A percentile compares a stretch with the other conserved stretches of the same genome.
Evolutionary conservation across 2,797 vertebrate species (phyloP).

Genomic region (Hoplostethus atlanticus): DNA sequence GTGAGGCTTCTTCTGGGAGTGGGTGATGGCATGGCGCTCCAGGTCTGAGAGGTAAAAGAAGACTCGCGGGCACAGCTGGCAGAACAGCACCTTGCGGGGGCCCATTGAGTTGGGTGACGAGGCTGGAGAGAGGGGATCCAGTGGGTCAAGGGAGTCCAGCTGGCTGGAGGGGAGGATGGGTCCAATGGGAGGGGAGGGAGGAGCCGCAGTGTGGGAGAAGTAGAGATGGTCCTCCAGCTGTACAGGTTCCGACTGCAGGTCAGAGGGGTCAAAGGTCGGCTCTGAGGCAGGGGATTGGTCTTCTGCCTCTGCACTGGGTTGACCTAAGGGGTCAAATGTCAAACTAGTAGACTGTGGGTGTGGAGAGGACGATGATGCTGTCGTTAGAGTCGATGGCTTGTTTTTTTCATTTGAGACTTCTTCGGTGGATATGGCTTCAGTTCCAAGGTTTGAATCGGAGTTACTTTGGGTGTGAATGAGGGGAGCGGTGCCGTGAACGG

Average conservation of each 20-base stretch:
- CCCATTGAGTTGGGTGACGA: constrained; percentile 56
- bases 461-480: constrained; percentile 55
- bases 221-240: constrained; percentile 80
- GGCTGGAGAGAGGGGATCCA: constrained; percentile 73
- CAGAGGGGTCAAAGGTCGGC: constrained; percentile 53
- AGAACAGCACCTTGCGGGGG: constrained; percentile 87
- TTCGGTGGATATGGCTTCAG: constrained; percentile 78
- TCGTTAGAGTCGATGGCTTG: constrained; percentile 70
- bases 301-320: constrained; percentile 45
- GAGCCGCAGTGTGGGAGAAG: constrained; percentile 74
- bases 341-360: constrained; percentile 39
- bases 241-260: constrained; percentile 70
- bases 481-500: constrained; percentile 12
- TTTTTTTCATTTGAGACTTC: constrained; percentile 72
- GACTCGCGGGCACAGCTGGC: constrained; percentile 90
- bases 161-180: constrained; percentile 59
- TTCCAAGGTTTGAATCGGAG: constrained; percentile 74
- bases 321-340: constrained; percentile 55
- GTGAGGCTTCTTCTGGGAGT: constrained; percentile 93
- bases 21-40: constrained; percentile 92
- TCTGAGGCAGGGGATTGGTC: constrained; percentile 62
- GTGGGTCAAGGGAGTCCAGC: constrained; percentile 63
- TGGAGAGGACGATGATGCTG: constrained; percentile 49
- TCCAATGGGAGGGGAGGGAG: constrained; percentile 66
- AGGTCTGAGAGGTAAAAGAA: constrained; percentile 94